phyloP scores from a whole-genome alignment of 1,140 invertebrate species.

The Drosophila pachea region DNA sequence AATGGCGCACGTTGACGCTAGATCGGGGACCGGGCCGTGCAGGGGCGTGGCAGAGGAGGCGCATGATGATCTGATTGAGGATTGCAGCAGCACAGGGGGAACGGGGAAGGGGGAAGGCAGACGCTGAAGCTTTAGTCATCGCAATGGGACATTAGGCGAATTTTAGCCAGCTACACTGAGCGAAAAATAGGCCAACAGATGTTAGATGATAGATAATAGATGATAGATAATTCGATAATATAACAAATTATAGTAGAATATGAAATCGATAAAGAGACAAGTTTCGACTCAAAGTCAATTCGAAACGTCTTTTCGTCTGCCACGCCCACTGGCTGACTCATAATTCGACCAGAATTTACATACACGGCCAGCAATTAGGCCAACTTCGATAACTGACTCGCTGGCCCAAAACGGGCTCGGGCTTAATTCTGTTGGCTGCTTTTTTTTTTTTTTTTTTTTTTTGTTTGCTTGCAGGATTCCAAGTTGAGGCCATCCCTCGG shows the following conservation, averaged over 20 bases:
- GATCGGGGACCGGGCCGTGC: not conserved
- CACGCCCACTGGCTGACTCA: conserved; percentile 37
- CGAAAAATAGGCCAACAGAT: not conserved
- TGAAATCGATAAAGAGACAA: too few relatives aligned
- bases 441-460: too few relatives aligned
- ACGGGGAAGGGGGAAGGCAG: not conserved
- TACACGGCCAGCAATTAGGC: conserved; percentile 38
- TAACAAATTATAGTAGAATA: too few relatives aligned
- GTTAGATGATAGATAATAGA: too few relatives aligned
- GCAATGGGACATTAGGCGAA: not conserved
- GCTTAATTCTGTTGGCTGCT: too few relatives aligned
- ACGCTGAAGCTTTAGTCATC: not conserved
- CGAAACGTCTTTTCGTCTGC: not conserved
- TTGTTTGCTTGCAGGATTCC: not conserved
- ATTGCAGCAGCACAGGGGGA: too few relatives aligned
- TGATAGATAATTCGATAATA: too few relatives aligned
- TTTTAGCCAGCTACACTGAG: conserved; percentile 2
- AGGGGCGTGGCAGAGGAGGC: not conserved
- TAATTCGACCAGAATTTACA: conserved; percentile 10
- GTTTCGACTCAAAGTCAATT: too few relatives aligned
- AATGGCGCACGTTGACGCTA: conserved; percentile 68
- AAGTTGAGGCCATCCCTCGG: too few relatives aligned
- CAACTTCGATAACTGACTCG: conserved; percentile 39
- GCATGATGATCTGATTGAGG: conserved; percentile 1
- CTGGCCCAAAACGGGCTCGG: not conserved